Evolutionary conservation across 2,888 invertebrate species (phyloP), one percentile per base, ranked within the genome.

Genomic region (Acholoe squamosa): DNA sequence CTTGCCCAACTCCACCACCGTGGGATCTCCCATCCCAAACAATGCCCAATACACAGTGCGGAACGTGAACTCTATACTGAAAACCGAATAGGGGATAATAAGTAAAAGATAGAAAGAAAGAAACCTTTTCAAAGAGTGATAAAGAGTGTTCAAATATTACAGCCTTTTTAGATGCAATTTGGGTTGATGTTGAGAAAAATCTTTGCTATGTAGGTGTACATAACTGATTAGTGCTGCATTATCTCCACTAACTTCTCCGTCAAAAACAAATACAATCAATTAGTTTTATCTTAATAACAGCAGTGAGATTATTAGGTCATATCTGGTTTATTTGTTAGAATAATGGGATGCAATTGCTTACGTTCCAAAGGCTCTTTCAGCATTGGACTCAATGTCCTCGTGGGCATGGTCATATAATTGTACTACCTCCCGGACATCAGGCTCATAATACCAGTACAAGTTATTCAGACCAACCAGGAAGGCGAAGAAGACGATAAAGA

Each of bases 391-490:
- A 12, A 77, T 90, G 31, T 22, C 80, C 1, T 28, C 56, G 56
- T 77, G 80, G n/a, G 28, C 54, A 19, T 77, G 43, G n/a, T 90
- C 76, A 31, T 76, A 43, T n/a, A 90, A 31, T 25, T 90, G 90
- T 19, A 90, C 90, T 10, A 80, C 54, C 77, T 90, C 80, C 3
- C 90, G 25, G 14, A 90, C 76, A n/a, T 12, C 86, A 31, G 84
- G 84, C 28, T 86, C 86, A 28, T 90, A 90, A 31, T 90, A 90
- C 90, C 90, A 90, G 34, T 90, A 90, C 86, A 90, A 61, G 71
- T 90, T 90, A 34, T 90, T 84, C 51, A 90, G 56, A n/a, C 90
- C 90, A 22, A 90, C 90, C 67, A 90, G 61, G 84, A 90, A 90
- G 25, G 90, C 90, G 56, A 90, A 56, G 43, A 90, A 54, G 16